These are phyloP conservation scores for Clarias batrachus DNA, from an alignment of 2,113 vertebrate genomes.

Conservation along the genomic window DNA sequence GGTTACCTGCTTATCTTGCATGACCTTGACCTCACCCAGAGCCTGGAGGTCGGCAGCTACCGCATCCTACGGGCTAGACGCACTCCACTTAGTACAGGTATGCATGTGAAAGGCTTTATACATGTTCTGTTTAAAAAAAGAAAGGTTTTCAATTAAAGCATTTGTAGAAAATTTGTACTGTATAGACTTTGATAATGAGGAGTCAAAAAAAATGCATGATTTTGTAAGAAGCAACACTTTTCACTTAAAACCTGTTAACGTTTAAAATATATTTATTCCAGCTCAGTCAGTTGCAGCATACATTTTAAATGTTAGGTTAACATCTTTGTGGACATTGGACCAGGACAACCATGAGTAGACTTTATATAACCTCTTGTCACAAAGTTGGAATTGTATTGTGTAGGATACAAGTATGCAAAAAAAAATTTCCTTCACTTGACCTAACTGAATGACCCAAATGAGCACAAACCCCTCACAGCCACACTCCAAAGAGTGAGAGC, in stretches of 20 bases:
- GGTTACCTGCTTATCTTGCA: conserved; percentile 97
- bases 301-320: neutral
- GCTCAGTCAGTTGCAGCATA: neutral
- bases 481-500: neutral
- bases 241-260: neutral
- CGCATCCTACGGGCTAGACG: conserved; percentile 90
- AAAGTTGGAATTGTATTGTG: neutral
- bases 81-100: conserved; percentile 87
- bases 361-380: neutral
- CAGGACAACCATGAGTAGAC: neutral
- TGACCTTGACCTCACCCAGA: conserved; percentile 95
- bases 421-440: neutral
- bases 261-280: neutral
- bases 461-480: neutral
- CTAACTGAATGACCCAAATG: neutral
- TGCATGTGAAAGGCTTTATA: neutral
- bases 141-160: neutral
- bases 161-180: neutral
- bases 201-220: neutral
- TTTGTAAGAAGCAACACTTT: neutral
- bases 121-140: neutral
- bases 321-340: neutral
- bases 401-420: neutral
- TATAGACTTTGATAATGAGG: neutral
- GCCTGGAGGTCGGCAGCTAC: conserved; percentile 95